Evolutionary conservation across 2,113 vertebrate species (phyloP).

Genomic region (Cyprinus carpio): DNA sequence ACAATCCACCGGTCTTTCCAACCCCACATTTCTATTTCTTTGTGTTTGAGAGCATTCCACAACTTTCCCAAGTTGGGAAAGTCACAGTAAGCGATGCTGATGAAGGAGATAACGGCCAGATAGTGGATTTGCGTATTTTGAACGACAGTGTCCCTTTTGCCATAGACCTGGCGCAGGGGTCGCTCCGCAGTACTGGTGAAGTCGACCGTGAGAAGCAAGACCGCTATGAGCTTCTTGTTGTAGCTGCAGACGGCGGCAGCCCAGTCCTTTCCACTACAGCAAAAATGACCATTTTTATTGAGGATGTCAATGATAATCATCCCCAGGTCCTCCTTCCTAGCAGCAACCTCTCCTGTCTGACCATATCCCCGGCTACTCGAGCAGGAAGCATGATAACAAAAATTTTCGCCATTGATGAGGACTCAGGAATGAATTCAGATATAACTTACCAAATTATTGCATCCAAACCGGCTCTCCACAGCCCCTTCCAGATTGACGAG

Average conservation of each 20-base stretch:
- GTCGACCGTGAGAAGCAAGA: constrained; percentile 73
- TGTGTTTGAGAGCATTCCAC: constrained; percentile 68
- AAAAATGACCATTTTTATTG: constrained; percentile 73
- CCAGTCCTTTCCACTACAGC: constrained; percentile 67
- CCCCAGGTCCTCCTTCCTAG: constrained; percentile 75
- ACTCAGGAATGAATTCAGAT: constrained; percentile 74
- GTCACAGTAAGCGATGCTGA: constrained; percentile 71
- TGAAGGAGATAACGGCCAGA: constrained; percentile 69
- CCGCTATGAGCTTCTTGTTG: constrained; percentile 69
- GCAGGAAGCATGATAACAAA: constrained; percentile 69
- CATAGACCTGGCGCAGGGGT: constrained; percentile 66
- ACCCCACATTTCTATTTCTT: constrained; percentile 74
- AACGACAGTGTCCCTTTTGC: constrained; percentile 67
- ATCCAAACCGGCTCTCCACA: constrained; percentile 50
- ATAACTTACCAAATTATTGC: constrained; percentile 69
- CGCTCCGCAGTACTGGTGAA: constrained; percentile 64
- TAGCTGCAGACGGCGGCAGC: constrained; percentile 68
- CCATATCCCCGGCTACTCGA: constrained; percentile 62
- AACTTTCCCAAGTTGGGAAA: constrained; percentile 65
- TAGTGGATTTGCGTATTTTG: constrained; percentile 65
- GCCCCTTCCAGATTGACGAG: constrained; percentile 70
- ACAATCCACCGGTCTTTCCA: constrained; percentile 62
- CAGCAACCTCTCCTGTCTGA: constrained; percentile 74
- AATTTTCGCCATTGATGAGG: constrained; percentile 73
- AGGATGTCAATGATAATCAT: constrained; percentile 79